These are phyloP conservation scores for Latrodectus geometricus DNA, from an alignment of 1,140 invertebrate species.

Conservation along the genomic window DNA sequence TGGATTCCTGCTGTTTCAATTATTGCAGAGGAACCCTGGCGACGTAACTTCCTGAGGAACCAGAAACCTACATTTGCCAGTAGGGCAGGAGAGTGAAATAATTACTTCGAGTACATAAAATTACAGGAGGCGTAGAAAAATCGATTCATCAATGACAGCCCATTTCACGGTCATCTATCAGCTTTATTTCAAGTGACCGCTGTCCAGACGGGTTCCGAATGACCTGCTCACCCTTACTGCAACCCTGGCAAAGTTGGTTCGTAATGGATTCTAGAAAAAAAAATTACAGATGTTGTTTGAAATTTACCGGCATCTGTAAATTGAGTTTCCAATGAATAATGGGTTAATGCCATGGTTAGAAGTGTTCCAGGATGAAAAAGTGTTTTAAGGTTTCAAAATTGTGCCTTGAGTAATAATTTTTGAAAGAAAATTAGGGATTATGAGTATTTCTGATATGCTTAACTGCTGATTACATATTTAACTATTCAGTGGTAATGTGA, in stretches of 20 bases:
- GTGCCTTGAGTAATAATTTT: too few relatives aligned
- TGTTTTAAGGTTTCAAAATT: neutral
- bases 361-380: neutral
- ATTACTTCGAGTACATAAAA: neutral
- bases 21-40: neutral
- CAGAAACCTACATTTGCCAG: neutral
- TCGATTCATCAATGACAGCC: neutral
- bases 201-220: neutral
- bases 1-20: neutral
- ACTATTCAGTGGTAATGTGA: too few relatives aligned
- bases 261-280: neutral
- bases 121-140: neutral
- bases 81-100: neutral
- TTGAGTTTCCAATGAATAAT: neutral
- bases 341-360: neutral
- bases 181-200: neutral
- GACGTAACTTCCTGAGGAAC: neutral
- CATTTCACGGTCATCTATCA: neutral
- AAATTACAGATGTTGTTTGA: neutral
- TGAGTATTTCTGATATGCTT: too few relatives aligned
- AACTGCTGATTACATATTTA: too few relatives aligned
- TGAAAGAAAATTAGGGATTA: too few relatives aligned
- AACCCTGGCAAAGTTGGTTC: neutral
- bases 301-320: neutral
- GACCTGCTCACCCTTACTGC: neutral